Base-by-base conservation (phyloP, 2,888 invertebrate species). In the Tetropium fuscum region DNA sequence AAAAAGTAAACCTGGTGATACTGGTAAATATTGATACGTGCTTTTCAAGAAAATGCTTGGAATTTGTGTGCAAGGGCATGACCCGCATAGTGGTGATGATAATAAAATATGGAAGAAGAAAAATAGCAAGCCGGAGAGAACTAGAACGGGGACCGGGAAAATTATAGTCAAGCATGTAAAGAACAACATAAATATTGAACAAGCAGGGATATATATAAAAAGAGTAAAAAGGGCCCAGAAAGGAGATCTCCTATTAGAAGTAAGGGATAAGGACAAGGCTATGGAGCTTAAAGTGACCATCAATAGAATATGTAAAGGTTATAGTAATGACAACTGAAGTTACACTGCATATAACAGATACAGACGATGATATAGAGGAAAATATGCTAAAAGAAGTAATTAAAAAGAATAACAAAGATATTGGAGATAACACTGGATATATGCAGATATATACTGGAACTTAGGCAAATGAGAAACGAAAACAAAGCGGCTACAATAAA, bases 181-280 rank as follows among this genome's bases (percentile, higher is more conserved):
- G 22, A 22, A 22, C 22, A 22, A 22, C 22, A 6, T 22, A 22
- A 22, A 22, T 22, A 22, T 22, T 5, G 13, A 41, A 20, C 20
- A 32, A 10, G 22, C 20, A 6, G 43, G 51, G 0, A 30, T 51
- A 10, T 22, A 48, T 3, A 22, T 57, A 1, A 57, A 41, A 3
- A 41, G 19, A 4, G 15, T 49, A 11, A 57, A 43, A 15, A 57
- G 36, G 36, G 51, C 57, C 6, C 7, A 30, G 6, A 27, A 41
- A 2, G 49, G 51, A 2, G 57, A 57, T 18, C 27, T 51, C 1
- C 8, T 57, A 6, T 22, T 57, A 10, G 30, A 43, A 8, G 32
- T 57, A 8, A 16, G 36, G 25, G 43, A 18, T 2, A 32, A 13
- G 19, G 41, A 36, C 1, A 44, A 20, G 20, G 44, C 48, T 10